Evolutionary conservation across 2,113 vertebrate species (phyloP).

Genomic region (Procapra przewalskii): DNA sequence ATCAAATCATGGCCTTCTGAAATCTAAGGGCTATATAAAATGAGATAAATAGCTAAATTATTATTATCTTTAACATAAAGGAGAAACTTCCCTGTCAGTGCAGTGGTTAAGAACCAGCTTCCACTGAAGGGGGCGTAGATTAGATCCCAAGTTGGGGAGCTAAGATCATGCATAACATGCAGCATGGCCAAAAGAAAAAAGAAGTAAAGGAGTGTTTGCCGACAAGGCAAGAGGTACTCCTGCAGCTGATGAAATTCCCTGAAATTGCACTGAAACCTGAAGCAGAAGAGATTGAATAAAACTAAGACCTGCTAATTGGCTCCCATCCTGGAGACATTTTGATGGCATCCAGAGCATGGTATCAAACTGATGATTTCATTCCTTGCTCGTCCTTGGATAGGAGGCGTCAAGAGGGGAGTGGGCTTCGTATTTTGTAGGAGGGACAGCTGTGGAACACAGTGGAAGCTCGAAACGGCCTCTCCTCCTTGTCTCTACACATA

Average conservation of each 20-base stretch:
- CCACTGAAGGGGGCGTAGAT: neutral
- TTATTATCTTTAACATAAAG: neutral
- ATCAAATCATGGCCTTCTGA: neutral
- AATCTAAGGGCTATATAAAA: neutral
- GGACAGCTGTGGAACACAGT: neutral
- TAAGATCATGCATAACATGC: neutral
- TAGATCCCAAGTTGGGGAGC: neutral
- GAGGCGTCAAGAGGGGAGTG: neutral
- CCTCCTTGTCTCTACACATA: neutral
- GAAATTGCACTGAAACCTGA: neutral
- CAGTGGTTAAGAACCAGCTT: neutral
- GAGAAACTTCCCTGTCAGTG: neutral
- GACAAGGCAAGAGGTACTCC: neutral
- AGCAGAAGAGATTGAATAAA: neutral
- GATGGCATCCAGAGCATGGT: neutral
- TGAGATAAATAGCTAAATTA: neutral
- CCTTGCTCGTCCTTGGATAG: neutral
- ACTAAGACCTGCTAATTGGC: neutral
- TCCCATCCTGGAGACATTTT: neutral
- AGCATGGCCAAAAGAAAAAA: neutral
- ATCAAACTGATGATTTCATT: neutral
- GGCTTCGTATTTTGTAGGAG: neutral
- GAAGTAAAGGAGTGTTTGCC: neutral
- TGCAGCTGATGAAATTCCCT: neutral
- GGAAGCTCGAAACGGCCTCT: neutral